Evolutionary conservation across 2,113 vertebrate species (phyloP), one percentile per base, ranked within the genome.

Genomic region (Acrocephalus kingi): DNA sequence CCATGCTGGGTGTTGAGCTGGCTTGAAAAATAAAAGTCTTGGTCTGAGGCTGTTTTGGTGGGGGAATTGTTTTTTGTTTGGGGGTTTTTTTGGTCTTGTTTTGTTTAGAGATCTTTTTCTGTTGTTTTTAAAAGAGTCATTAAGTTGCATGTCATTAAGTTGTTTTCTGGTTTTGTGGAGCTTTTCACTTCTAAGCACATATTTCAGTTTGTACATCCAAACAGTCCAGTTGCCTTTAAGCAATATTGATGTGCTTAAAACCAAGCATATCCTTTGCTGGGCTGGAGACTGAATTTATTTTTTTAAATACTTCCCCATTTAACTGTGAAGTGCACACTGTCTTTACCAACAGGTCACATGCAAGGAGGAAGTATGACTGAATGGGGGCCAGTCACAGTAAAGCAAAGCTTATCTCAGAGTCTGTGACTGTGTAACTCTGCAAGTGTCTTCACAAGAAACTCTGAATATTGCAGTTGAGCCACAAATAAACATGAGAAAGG

Each of bases 1-100:
- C n/a, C 74, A 72, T 89, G 61, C 74, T 91, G 89, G 15, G 69
- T 89, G 61, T 87, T 95, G 61, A 92, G 31, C 73, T 94, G 52
- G 25, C 45, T 72, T 63, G 35, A 25, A 58, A 68, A 90, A 39
- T 17, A 82, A 66, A 51, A 48, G 7, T 56, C 28, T 43, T 54
- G 23, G 41, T 75, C 69, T 78, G 84, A 75, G 37, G 52, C 45
- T 93, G n/a, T 79, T 96, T 89, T 77, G 64, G 28, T 81, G 72
- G 28, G 24, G 17, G 18, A 10, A 19, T 43, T 75, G 13, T 15
- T 73, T 77, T 77, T 64, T 52, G 25, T 37, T 83, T 52, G 14
- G 20, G 33, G 18, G 2, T 16, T 46, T 24, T 24, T 48, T 62
- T 82, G 4, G 13, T 62, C 68, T 81, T 13, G 6, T 28, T 85